phyloP scores from a whole-genome alignment of 2,797 vertebrate genomes.

The Pangasius larnaudii region DNA sequence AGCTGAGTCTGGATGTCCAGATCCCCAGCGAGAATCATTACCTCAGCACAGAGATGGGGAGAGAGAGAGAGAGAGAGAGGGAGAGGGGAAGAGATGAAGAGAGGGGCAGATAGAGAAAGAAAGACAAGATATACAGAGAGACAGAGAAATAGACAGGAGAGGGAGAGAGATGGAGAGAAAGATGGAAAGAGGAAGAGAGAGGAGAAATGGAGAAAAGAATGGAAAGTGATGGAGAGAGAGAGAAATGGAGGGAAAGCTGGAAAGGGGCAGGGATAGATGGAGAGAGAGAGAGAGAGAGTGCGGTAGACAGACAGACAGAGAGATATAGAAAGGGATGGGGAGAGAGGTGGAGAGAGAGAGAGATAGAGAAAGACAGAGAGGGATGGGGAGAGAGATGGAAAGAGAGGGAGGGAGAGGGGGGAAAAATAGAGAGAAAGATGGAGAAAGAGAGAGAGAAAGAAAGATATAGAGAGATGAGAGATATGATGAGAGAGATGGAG shows the following conservation, averaged over 20 bases:
- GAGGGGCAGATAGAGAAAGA: background rate
- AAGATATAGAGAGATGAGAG: background rate
- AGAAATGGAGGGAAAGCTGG: background rate
- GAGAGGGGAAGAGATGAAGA: background rate
- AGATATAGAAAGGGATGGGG: background rate
- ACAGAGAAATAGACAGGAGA: background rate
- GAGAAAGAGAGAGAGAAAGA: background rate
- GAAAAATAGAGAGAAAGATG: background rate
- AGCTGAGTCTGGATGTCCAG: slow-evolving; percentile 48
- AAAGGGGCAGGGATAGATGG: background rate
- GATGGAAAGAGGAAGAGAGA: background rate
- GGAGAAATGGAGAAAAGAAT: background rate
- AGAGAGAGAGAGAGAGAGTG: background rate
- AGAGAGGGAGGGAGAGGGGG: background rate
- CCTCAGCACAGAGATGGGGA: slow-evolving; percentile 26
- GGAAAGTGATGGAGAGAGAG: background rate
- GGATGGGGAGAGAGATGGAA: too few species aligned
- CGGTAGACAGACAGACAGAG: background rate
- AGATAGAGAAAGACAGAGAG: background rate
- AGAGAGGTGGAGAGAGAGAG: background rate
- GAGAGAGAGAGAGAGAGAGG: background rate
- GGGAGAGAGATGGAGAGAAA: background rate
- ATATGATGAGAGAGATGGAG: background rate
- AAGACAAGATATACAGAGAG: background rate
- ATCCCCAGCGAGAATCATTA: slow-evolving; percentile 57